Evolutionary conservation across 2,797 vertebrate species (phyloP), one percentile per base, ranked within the genome.

Genomic region (Sphenodon punctatus): DNA sequence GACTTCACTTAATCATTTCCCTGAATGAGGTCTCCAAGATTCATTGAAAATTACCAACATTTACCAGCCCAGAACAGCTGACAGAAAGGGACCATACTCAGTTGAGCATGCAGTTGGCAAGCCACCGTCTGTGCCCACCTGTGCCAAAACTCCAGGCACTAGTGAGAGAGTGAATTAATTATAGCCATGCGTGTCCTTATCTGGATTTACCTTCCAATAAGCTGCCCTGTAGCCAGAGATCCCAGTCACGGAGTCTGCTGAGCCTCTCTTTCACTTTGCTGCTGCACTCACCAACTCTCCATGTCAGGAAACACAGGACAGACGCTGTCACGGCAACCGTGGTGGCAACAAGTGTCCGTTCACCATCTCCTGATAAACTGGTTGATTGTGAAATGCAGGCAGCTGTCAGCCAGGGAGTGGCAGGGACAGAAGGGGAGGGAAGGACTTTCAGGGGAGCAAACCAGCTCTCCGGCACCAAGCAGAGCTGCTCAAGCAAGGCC

Each of bases 321-420:
- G 67, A 63, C 39, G 89, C 78, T 82, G 17, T 89, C 84, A 88
- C 84, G 86, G 89, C 81, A 79, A 86, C 64, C 27, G n/a, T 58
- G 36, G 32, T 30, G 10, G 81, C 78, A 86, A 88, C 86, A 74
- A 60, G 55, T 64, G 41, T 32, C 48, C 36, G 13, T 80, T 88
- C 56, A 51, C 61, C 45, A 65, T 66, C 68, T 80, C 73, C 78
- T 67, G 59, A 74, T 68, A 69, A 75, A 67, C 45, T 55, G 84
- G 71, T 61, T 45, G 78, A 77, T 77, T 82, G 78, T 79, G 84
- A 79, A 82, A 79, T 34, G 22, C 32, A 45, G 51, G 70, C 73
- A 77, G 53, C 66, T 73, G 63, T 67, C 73, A 79, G 68, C 56
- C 12, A 16, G 38, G 15, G n/a, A 55, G 23, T 30, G 17, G 69